Base-by-base conservation (phyloP, 2,888 invertebrate genomes). In the Acleris laterana region DNA sequence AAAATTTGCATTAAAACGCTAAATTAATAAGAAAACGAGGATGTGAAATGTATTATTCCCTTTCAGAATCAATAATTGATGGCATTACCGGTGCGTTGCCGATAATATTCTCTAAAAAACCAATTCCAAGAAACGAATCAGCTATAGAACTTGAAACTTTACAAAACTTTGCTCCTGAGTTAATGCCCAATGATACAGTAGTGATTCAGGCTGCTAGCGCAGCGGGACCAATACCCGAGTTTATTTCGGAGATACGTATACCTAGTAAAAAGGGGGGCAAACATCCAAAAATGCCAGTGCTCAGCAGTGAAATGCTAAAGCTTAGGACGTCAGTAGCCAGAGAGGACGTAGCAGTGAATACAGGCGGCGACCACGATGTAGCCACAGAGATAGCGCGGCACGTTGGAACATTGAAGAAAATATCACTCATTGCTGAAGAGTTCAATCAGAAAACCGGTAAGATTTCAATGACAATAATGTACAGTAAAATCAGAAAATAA, bases 401-500 rank as follows among this genome's bases (percentile, higher is more conserved):
- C 70, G 89, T 92, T 1, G 75, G 76, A 57, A 92, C 92, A 0
- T 74, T 93, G 48, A 83, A 78, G 57, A 90, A 85, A 70, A 93
- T 93, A 76, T 92, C 93, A 1, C 71, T 92, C 16, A 92, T 93
- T 62, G 92, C 92, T n/a, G 92, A 93, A 69, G 92, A 92, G 67
- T 92, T 93, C 69, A 91, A 92, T 72, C 87, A 91, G 59, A 93
- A 91, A 79, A 92, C 92, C 59, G 92, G 92, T 92, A 73, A 65
- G 68, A 19, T 44, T 38, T 38, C 38, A 13, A 13, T 38, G 38
- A 4, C 13, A 38, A 38, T 13, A 1, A 38, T 9, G 3, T 52
- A 17, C 16, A n/a, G 1, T 32, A 19, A 53, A 13, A 19, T 57
- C 32, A 9, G 32, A 32, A 32, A 9, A 9, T 9, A 5, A 25